Conservation (phyloP, 92 coral and sea anemone species). For the Actinostola sp. region DNA sequence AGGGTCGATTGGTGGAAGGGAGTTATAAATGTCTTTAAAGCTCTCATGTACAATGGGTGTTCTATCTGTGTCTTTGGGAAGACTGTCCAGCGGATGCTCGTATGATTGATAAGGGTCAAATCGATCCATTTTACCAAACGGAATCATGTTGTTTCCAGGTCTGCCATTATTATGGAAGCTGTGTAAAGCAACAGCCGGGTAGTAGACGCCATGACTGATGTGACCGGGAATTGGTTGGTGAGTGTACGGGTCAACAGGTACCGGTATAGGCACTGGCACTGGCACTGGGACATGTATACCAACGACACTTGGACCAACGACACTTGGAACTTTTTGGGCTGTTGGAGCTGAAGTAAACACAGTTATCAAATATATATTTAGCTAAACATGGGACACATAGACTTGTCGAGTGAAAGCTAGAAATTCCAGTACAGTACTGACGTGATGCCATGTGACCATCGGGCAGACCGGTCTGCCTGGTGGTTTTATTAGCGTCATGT, state of each 20-base stretch:
- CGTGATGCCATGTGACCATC: too few species aligned
- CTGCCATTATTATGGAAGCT: neutral
- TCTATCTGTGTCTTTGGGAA: constrained; percentile 1
- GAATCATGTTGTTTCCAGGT: neutral
- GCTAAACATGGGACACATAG: too few species aligned
- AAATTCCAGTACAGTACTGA: too few species aligned
- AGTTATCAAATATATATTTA: too few species aligned
- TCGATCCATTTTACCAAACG: neutral
- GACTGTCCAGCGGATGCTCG: neutral
- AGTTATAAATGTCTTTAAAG: neutral
- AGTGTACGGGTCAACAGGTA: constrained; percentile 35
- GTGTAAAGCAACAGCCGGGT: neutral
- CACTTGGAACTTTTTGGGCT: neutral
- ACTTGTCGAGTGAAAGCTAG: too few species aligned
- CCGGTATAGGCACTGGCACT: constrained; percentile 26
- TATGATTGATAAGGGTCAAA: neutral
- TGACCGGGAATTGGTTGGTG: constrained; percentile 31
- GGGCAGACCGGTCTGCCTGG: too few species aligned
- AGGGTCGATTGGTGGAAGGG: constrained; percentile 16
- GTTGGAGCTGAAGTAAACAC: neutral
- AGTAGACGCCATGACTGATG: constrained; percentile 13
- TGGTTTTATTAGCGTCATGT: too few species aligned
- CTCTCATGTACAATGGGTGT: neutral
- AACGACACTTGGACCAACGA: constrained; percentile 8
- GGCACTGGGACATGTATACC: constrained; percentile 34